Evolutionary conservation across 1,140 invertebrate species (phyloP), one percentile per base, ranked within the genome.

Genomic region (Chionoecetes opilio): DNA sequence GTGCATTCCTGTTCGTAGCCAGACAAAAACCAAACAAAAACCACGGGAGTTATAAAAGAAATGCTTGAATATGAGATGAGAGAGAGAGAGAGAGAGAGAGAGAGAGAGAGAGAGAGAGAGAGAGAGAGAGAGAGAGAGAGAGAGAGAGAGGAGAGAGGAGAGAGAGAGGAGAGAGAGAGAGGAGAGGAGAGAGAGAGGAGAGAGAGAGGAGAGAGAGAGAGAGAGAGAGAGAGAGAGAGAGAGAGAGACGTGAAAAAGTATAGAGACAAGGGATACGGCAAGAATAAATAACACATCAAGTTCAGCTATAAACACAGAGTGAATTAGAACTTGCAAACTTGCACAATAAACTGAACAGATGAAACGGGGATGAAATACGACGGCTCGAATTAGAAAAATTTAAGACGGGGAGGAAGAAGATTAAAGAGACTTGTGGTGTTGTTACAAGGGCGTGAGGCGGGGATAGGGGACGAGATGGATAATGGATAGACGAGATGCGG

Each of bases 271-370:
- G n/a, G n/a, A n/a, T n/a, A n/a, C n/a, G n/a, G n/a, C n/a, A n/a
- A n/a, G n/a, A n/a, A n/a, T n/a, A 75, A 75, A n/a, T n/a, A 26
- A n/a, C 21, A 21, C 0, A 75, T 75, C 5, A 75, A 75, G 21
- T 75, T 75, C 21, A 26, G 63, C n/a, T 17, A 75, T 75, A 75
- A 75, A 75, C 63, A 75, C 63, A n/a, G n/a, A 26, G n/a, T 75
- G 63, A 75, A 75, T 75, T 75, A 75, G 63, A n/a, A n/a, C n/a
- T n/a, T n/a, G n/a, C n/a, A n/a, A 75, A 75, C 63, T 75, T 75
- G 63, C 11, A 21, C 63, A 75, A 75, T 17, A 75, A n/a, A n/a
- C 63, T n/a, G 63, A 26, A n/a, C 63, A n/a, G 21, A n/a, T 17
- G 63, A 1, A 75, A 75, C 21, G 21, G 63, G 63, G n/a, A 75